A percentile compares a stretch with the other conserved stretches of the same genome.
Evolutionary conservation across 1,140 invertebrate species (phyloP).

Genomic region (Caenorhabditis remanei): DNA sequence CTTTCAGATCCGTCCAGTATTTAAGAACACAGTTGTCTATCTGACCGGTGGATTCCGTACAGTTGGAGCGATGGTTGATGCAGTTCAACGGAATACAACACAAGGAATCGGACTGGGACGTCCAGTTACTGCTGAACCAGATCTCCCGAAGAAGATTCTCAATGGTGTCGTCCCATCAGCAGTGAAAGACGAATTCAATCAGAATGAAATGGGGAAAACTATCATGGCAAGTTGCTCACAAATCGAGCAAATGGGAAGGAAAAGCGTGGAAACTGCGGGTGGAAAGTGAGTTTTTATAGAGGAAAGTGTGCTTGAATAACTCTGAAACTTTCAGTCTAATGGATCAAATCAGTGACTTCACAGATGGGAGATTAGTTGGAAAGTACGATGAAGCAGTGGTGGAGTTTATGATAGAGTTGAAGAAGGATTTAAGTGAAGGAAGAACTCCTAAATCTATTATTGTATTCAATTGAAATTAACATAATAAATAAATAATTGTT

Average conservation of each 20-base stretch:
- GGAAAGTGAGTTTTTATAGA: not conserved
- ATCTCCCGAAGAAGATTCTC: constrained; percentile 52
- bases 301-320: not conserved
- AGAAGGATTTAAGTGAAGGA: not conserved
- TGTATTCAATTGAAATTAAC: not conserved
- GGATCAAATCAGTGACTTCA: constrained; percentile 38
- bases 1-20: constrained; percentile 48
- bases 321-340: not conserved
- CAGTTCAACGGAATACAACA: constrained; percentile 58
- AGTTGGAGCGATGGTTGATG: constrained; percentile 65
- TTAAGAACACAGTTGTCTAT: constrained; percentile 66
- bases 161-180: constrained; percentile 7
- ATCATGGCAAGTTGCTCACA: constrained; percentile 26
- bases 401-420: constrained; percentile 6
- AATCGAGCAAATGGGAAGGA: constrained; percentile 36
- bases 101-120: constrained; percentile 69
- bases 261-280: not conserved
- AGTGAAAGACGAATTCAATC: constrained; percentile 30
- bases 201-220: not conserved
- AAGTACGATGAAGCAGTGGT: not conserved
- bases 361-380: not conserved
- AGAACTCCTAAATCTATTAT: constrained; percentile 25
- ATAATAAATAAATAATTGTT: not conserved
- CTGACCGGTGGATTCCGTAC: constrained; percentile 70
- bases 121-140: constrained; percentile 67